Evolutionary conservation across 2,113 vertebrate species (phyloP).

Genomic region (Tautogolabrus adspersus): DNA sequence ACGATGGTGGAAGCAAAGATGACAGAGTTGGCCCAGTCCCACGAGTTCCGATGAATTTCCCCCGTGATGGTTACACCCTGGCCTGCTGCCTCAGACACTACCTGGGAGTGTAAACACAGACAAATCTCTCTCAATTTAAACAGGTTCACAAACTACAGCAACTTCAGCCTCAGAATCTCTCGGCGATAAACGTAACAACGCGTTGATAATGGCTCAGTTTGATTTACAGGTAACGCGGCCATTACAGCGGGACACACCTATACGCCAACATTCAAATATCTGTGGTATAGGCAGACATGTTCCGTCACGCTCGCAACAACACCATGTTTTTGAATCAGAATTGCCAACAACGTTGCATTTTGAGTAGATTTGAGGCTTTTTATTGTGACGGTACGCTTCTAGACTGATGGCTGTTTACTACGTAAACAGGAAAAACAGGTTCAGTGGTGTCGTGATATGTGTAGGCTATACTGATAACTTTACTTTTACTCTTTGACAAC

Average conservation of each 20-base stretch:
- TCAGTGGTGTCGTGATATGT: constrained; percentile 6
- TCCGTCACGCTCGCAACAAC: not conserved
- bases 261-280: constrained; percentile 8
- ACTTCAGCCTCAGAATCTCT: too few relatives aligned
- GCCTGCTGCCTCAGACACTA: constrained; percentile 89
- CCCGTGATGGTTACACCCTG: constrained; percentile 93
- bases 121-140: not conserved
- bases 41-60: constrained; percentile 89
- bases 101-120: constrained; percentile 73
- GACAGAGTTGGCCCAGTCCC: constrained; percentile 95
- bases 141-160: too few relatives aligned
- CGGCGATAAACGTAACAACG: too few relatives aligned
- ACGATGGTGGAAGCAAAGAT: constrained; percentile 96
- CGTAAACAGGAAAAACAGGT: constrained; percentile 42
- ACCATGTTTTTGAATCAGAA: not conserved
- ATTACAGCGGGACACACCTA: constrained; percentile 24
- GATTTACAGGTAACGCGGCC: not conserved
- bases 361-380: not conserved
- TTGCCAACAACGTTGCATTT: not conserved
- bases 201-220: too few relatives aligned
- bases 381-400: not conserved
- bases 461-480: not conserved
- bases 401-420: not conserved
- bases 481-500: not conserved
- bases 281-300: not conserved